Conservation (phyloP, 2,888 invertebrate genomes). For the Erebia palarica region DNA sequence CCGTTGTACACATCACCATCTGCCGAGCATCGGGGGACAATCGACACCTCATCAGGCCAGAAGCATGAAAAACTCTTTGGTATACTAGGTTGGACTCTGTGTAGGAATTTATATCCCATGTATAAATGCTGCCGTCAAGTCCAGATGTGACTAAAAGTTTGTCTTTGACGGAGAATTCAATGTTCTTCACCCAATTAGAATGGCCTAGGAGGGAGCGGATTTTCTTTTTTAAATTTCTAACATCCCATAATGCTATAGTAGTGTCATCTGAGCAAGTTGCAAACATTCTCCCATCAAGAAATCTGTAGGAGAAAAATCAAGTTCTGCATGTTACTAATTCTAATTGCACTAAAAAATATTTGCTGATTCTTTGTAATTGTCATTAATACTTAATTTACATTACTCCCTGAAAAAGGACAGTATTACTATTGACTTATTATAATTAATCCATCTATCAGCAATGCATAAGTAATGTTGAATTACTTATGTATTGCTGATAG, state of each 20-base stretch:
- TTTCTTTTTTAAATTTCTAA: slow-evolving; percentile 90
- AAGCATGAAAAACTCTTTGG: slow-evolving; percentile 93
- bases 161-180: slow-evolving; percentile 93
- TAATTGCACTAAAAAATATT: not conserved
- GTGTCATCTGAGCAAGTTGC: slow-evolving; percentile 97
- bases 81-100: slow-evolving; percentile 90
- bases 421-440: too few species aligned
- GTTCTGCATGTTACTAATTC: not conserved
- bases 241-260: slow-evolving; percentile 96
- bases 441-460: too few species aligned
- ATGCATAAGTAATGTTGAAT: too few species aligned
- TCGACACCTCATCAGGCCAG: slow-evolving; percentile 92
- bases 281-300: slow-evolving; percentile 92
- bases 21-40: slow-evolving; percentile 93
- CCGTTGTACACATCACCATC: slow-evolving; percentile 95
- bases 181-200: slow-evolving; percentile 98
- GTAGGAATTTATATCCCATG: slow-evolving; percentile 96
- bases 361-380: not conserved
- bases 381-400: too few species aligned
- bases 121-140: slow-evolving; percentile 95
- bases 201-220: slow-evolving; percentile 92
- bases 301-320: slow-evolving; percentile 77
- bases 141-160: slow-evolving; percentile 94
- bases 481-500: too few species aligned
- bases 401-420: too few species aligned